phyloP scores from a whole-genome alignment of 2,888 invertebrate genomes.

The Sphaerophoria rueppellii region DNA sequence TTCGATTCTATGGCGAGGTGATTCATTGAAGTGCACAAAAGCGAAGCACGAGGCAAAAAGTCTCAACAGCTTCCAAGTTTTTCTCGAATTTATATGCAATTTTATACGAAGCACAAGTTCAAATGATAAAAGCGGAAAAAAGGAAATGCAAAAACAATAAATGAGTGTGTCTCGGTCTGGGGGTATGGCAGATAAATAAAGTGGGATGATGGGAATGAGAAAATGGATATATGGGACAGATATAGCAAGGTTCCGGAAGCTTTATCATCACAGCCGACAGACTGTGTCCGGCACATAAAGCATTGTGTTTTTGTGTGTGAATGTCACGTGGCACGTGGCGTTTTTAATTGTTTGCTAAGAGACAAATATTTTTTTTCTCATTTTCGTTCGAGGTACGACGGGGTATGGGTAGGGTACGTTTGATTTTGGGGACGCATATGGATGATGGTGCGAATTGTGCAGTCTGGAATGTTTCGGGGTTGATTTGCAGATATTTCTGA shows the following conservation, averaged over 20 bases:
- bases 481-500: too few species aligned
- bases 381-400: slow-evolving; percentile 1
- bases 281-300: slow-evolving; percentile 44
- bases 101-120: slow-evolving; percentile 35
- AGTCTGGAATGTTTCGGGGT: not conserved
- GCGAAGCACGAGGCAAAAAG: slow-evolving; percentile 24
- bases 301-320: slow-evolving; percentile 16
- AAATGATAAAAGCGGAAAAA: not conserved
- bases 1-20: not conserved
- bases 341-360: slow-evolving; percentile 44
- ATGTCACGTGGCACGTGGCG: slow-evolving; percentile 69
- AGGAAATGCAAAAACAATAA: not conserved
- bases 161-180: not conserved
- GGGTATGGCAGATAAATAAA: not conserved
- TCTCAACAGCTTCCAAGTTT: slow-evolving; percentile 57
- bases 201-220: not conserved
- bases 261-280: slow-evolving; percentile 47
- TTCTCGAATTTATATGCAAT: slow-evolving; percentile 25
- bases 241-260: slow-evolving; percentile 52
- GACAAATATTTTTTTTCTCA: not conserved
- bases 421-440: not conserved
- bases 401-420: too few species aligned
- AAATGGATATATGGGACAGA: slow-evolving; percentile 14
- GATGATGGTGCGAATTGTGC: not conserved
- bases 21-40: slow-evolving; percentile 41